Base-by-base conservation (phyloP, 2,113 vertebrate genomes). In the Paedocypris sp. region DNA sequence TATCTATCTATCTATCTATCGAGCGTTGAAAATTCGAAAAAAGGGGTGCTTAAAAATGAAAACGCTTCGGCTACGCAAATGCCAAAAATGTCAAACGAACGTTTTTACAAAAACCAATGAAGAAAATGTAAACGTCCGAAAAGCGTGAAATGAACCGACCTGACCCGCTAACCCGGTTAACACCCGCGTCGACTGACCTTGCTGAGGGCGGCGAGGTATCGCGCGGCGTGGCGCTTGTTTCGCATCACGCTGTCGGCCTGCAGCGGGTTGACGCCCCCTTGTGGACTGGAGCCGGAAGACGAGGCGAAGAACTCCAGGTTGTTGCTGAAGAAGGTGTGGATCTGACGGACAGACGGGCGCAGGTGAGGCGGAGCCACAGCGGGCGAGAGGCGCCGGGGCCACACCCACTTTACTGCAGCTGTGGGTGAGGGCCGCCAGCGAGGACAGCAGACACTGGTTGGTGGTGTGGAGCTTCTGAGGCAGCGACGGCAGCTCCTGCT, bases 391-490 rank as follows among this genome's bases (percentile, higher is more conserved):
- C 5, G 22, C 9, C 12, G 3, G 43, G 10, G 11, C 26, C 1
- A 18, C 3, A 25, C 5, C 15, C 84, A 99, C 95, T 92, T 97
- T 99, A 73, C 88, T 83, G 0, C 82, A 88, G 85, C 75, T 86
- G 73, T 81, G 94, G 70, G 86, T 90, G 70, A 99, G 82, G 3
- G 89, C 89, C 15, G 85, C 85, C 25, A 93, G 31, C 20, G 95
- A 98, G 15, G 92, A 91, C 45, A 97, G 83, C 75, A 99, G 85
- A 69, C 94, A 98, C 66, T 99, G 92, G 29, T 94, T 92, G 23
- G 95, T 99, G 70, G 91, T 98, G 56, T 86, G 63, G 15, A 98
- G 87, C 73, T 99, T 99, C 83, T 98, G 91, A 0, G 94, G 92
- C 66, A 87, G 77, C n/a, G 86, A 93, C 29, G 95, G 91, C 69